These are phyloP conservation scores for Helicolenus hilgendorfi DNA, from an alignment of 2,797 vertebrate species.

Conservation along the genomic window DNA sequence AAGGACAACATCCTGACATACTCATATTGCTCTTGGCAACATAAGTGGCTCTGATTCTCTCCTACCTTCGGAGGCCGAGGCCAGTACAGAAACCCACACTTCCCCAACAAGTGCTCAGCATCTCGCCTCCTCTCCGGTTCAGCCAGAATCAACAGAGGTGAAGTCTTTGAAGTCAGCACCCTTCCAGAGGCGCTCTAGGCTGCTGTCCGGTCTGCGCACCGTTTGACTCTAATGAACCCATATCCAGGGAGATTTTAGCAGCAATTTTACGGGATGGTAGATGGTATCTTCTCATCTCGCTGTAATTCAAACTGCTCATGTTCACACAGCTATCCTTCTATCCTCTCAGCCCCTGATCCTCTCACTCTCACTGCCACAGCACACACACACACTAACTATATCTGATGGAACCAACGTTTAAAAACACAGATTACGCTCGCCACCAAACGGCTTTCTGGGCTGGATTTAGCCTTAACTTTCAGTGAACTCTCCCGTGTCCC, in stretches of 20 bases:
- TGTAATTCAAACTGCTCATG: slow-evolving; percentile 11
- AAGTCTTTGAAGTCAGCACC: slow-evolving; percentile 28
- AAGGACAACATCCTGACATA: neutral
- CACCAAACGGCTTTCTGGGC: neutral
- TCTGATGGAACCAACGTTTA: neutral
- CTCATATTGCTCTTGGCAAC: neutral
- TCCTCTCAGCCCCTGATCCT: slow-evolving; percentile 21
- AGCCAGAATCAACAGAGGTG: slow-evolving; percentile 20
- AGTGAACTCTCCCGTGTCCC: neutral
- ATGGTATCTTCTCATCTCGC: neutral
- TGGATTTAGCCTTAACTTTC: slow-evolving; percentile 26
- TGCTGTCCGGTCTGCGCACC: neutral
- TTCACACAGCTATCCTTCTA: slow-evolving; percentile 24
- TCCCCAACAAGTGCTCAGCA: slow-evolving; percentile 21
- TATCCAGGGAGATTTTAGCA: neutral
- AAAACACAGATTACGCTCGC: slow-evolving; percentile 2
- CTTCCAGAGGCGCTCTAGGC: neutral
- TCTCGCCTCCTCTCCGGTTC: neutral
- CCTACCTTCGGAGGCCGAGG: neutral
- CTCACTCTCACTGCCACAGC: slow-evolving; percentile 11
- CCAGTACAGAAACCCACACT: slow-evolving; percentile 1
- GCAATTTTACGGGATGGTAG: neutral
- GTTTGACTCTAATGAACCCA: slow-evolving; percentile 10
- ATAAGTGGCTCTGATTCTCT: neutral
- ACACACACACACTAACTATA: neutral